Base-by-base conservation (phyloP, 1,140 invertebrate species). In the Danaus melanippus region DNA sequence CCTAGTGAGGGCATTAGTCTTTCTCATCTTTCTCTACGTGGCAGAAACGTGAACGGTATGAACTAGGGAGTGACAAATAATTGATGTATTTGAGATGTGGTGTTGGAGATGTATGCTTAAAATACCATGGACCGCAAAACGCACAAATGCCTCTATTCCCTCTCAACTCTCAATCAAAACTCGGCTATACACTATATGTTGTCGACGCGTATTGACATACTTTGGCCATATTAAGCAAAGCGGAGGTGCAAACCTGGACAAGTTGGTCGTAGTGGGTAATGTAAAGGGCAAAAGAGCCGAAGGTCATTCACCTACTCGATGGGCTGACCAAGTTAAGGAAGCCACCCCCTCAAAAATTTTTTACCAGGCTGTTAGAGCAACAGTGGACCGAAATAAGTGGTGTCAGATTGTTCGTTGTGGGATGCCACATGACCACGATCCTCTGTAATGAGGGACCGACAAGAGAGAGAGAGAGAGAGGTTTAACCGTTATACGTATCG, bases 211-310 rank as follows among this genome's bases (percentile, higher is more conserved):
- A 43, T 15, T 11, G 11, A 43, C 42, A 10, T 43, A 43, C 42
- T 43, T 43, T 43, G 42, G 42, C 11, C 42, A 43, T 11, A 43
- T 43, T 43, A 43, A 2, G 42, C 42, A 2, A 10, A 9, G 5
- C 1, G 42, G 42, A 43, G 42, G 11, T 9, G 42, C 1, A 43
- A 11, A 11, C 11, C 42, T 43, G 1, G 1, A 11, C 1, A n/a
- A 43, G 42, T 11, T 43, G 42, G 42, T 43, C 42, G 42, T 43
- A 43, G 42, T 43, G 42, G 42, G 42, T 43, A 43, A 43, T 5
- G 3, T 15, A 15, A 3, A 15, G 15, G 15, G 15, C 15, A 15
- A 15, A 15, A 9, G 42, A 43, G 42, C 9, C 11, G 42, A 5
- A 11, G 9, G 9, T 9, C 9, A 2, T 9, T 5, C 42, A 43